Evolutionary conservation across 2,113 vertebrate species (phyloP).

Genomic region (Podocnemis expansa): DNA sequence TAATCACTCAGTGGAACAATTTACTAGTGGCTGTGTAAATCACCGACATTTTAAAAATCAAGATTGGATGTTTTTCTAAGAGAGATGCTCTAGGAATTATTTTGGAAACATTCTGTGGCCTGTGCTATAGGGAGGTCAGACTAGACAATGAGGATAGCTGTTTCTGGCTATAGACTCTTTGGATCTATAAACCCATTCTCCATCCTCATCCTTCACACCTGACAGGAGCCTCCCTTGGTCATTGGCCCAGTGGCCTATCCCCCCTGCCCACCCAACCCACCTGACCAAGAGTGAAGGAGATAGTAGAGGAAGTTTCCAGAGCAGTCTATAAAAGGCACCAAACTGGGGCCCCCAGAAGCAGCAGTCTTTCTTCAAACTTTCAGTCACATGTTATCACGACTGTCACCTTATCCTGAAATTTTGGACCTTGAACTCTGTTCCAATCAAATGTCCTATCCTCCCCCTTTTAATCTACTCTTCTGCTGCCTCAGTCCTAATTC

Average conservation of each 20-base stretch:
- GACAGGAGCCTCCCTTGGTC: background rate
- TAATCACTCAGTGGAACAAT: background rate
- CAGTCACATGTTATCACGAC: background rate
- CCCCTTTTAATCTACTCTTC: background rate
- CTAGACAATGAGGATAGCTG: background rate
- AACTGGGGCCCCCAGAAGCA: background rate
- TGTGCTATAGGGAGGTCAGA: background rate
- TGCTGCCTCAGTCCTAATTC: background rate
- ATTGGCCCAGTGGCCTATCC: background rate
- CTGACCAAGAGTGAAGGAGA: background rate
- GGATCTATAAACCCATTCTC: background rate
- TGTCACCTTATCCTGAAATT: background rate
- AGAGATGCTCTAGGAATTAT: background rate
- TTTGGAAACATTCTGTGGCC: background rate
- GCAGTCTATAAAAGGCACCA: background rate
- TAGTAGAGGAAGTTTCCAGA: background rate
- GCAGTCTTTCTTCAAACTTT: background rate
- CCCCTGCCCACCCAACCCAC: background rate
- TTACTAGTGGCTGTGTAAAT: background rate
- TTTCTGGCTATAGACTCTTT: background rate
- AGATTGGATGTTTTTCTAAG: background rate
- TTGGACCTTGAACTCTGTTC: background rate
- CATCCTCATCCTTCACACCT: background rate
- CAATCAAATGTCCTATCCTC: background rate
- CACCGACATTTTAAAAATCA: background rate